These are phyloP conservation scores for Malurus leucopterus DNA, from an alignment of 2,797 vertebrate genomes.

Conservation along the genomic window DNA sequence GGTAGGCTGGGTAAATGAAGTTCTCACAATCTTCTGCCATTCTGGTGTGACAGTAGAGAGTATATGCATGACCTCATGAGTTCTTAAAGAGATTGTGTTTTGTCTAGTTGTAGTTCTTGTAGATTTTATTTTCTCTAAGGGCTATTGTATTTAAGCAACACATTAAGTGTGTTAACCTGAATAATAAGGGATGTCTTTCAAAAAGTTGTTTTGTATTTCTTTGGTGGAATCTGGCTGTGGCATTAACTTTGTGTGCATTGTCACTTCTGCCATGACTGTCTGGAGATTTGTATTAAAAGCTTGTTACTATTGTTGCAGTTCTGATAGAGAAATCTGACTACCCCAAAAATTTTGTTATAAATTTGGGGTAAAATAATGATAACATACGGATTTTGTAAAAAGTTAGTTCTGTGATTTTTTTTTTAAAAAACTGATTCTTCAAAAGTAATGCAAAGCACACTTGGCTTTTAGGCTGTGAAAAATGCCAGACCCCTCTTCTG, in stretches of 20 bases:
- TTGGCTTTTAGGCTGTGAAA: constrained; percentile 75
- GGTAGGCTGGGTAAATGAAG: constrained; percentile 66
- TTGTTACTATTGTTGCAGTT: constrained; percentile 74
- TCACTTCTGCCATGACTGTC: constrained; percentile 74
- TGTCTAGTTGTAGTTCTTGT: constrained; percentile 72
- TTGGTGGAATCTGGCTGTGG: constrained; percentile 77
- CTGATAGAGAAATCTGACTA: constrained; percentile 70
- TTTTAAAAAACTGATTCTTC: constrained; percentile 65
- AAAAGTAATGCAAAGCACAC: constrained; percentile 73
- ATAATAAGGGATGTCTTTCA: constrained; percentile 65
- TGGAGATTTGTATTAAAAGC: constrained; percentile 73
- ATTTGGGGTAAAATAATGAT: constrained; percentile 65
- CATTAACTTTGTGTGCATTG: constrained; percentile 74
- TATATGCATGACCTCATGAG: constrained; percentile 71
- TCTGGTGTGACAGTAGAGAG: constrained; percentile 66
- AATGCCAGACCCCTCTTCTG: constrained; percentile 52
- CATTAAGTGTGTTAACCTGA: constrained; percentile 66
- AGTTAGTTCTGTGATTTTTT: constrained; percentile 69
- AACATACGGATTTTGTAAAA: constrained; percentile 66
- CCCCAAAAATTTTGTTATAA: constrained; percentile 39
- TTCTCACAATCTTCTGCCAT: constrained; percentile 62
- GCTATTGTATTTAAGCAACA: constrained; percentile 70
- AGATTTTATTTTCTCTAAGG: constrained; percentile 67
- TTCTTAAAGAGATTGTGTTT: constrained; percentile 72
- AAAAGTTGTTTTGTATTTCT: constrained; percentile 77